Conservation (phyloP, 2,888 invertebrate species). For the Aphodius sticticus region DNA sequence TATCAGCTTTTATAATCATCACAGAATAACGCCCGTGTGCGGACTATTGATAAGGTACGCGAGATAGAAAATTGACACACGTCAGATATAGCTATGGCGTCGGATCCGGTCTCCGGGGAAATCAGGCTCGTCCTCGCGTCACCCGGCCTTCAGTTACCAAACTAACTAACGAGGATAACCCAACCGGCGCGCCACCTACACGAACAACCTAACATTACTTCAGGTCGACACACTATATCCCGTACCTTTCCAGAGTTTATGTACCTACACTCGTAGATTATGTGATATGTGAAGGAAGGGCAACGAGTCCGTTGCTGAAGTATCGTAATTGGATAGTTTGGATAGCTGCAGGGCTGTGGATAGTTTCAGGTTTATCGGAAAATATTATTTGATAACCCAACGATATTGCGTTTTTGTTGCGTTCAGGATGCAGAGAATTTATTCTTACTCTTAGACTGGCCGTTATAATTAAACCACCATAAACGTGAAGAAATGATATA, state of each 20-base stretch:
- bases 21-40: conserved; percentile 20
- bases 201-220: background rate
- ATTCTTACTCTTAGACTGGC: too few species aligned
- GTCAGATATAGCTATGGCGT: conserved; percentile 31
- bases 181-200: conserved; percentile 18
- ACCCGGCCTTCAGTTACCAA: conserved; percentile 33
- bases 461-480: too few species aligned
- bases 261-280: background rate
- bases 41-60: conserved; percentile 32
- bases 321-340: background rate
- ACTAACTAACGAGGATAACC: conserved; percentile 28
- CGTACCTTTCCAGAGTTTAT: background rate
- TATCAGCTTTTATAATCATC: conserved; percentile 19
- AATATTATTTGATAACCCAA: too few species aligned
- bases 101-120: conserved; percentile 34
- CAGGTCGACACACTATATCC: background rate
- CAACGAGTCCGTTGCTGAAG: background rate
- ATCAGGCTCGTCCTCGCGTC: conserved; percentile 34
- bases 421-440: too few species aligned
- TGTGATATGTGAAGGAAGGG: background rate
- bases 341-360: background rate
- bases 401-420: too few species aligned
- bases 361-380: background rate
- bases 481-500: too few species aligned
- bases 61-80: conserved; percentile 34